Conservation (phyloP, 2,113 vertebrate genomes). For the Geococcyx californianus region DNA sequence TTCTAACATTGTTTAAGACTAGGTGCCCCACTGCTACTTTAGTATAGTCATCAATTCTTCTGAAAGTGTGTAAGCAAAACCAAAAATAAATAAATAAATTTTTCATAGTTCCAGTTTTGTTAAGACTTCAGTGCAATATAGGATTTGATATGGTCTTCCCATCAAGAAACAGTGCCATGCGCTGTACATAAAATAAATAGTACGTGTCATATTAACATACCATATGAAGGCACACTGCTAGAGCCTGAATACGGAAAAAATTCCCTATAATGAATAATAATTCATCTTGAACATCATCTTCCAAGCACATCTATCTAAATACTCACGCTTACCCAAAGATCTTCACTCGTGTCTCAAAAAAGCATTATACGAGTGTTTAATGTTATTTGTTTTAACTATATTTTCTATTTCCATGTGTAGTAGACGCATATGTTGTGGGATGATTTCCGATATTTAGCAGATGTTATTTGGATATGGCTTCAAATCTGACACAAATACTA, state of each 20-base stretch:
- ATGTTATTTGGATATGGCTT: constrained; percentile 40
- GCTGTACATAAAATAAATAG: neutral
- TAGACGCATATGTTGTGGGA: neutral
- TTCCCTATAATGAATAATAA: no score
- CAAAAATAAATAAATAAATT: no score
- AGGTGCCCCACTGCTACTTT: neutral
- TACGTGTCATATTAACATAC: neutral
- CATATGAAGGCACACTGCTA: neutral
- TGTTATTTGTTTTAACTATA: neutral
- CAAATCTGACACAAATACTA: constrained; percentile 44
- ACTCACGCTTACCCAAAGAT: neutral
- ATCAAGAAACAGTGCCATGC: neutral
- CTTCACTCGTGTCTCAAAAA: neutral
- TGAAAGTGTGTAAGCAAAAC: neutral
- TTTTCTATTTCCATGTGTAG: neutral
- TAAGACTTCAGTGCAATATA: neutral
- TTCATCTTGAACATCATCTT: neutral
- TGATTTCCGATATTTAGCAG: constrained; percentile 56
- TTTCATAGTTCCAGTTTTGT: neutral
- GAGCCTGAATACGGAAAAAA: neutral
- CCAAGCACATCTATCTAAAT: neutral
- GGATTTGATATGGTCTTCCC: neutral
- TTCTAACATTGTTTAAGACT: neutral
- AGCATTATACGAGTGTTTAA: neutral
- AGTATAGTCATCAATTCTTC: neutral